Evolutionary conservation across 2,888 invertebrate species (phyloP).

Genomic region (Acronicta alni): DNA sequence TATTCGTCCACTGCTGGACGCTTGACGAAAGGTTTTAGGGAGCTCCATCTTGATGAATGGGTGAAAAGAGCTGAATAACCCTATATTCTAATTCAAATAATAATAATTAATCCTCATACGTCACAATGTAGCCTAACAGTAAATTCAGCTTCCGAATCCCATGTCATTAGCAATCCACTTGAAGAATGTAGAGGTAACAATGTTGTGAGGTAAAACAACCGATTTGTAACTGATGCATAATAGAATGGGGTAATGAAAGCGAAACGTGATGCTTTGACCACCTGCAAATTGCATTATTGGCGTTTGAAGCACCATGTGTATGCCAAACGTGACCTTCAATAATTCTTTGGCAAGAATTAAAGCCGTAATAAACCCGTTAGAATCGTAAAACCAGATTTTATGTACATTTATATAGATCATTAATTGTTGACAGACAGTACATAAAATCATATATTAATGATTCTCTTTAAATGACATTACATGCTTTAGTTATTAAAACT

Average conservation of each 20-base stretch:
- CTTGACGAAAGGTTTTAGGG: too few relatives aligned
- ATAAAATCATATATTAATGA: constrained; percentile 6
- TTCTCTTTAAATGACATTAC: constrained; percentile 5
- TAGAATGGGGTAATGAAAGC: not conserved
- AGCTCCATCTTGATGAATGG: too few relatives aligned
- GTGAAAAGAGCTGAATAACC: too few relatives aligned
- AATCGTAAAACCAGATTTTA: constrained; percentile 14
- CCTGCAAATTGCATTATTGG: not conserved
- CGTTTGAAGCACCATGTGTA: not conserved
- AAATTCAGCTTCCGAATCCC: not conserved
- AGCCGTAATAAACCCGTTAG: constrained; percentile 8
- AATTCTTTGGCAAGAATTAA: constrained; percentile 15
- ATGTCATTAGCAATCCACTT: not conserved
- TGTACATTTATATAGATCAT: not conserved
- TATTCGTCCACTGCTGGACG: too few relatives aligned
- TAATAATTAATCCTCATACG: not conserved
- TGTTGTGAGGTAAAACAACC: not conserved
- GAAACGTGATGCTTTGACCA: not conserved
- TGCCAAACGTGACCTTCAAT: constrained; percentile 7
- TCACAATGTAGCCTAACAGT: constrained; percentile 23
- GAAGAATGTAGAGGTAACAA: not conserved
- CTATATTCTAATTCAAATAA: too few relatives aligned
- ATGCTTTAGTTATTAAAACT: constrained; percentile 8
- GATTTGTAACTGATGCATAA: not conserved
- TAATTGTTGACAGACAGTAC: not conserved